phyloP scores from a whole-genome alignment of 2,888 invertebrate genomes.

The Venusia cambrica region DNA sequence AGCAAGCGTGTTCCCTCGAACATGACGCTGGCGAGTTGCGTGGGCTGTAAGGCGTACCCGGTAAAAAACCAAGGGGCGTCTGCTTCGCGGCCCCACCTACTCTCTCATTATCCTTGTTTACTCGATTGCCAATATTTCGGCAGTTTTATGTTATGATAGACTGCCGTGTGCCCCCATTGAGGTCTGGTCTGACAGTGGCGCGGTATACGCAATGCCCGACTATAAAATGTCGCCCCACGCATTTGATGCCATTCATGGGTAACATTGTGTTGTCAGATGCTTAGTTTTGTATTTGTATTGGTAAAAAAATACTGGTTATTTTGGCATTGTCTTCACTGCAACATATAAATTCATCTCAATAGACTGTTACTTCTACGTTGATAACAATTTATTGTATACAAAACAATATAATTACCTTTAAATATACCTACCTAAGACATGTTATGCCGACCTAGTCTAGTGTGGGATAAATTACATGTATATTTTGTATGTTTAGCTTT shows the following conservation, averaged over 20 bases:
- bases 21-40: conserved; percentile 51
- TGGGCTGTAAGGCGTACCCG: conserved; percentile 73
- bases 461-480: too few species aligned
- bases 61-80: conserved; percentile 74
- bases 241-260: conserved; percentile 59
- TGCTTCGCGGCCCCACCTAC: conserved; percentile 71
- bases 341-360: too few species aligned
- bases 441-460: too few species aligned
- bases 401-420: too few species aligned
- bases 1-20: conserved; percentile 49
- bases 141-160: conserved; percentile 57
- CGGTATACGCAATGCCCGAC: conserved; percentile 64
- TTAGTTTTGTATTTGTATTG: conserved; percentile 36
- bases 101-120: conserved; percentile 75
- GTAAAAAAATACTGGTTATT: conserved; percentile 9
- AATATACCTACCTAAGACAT: too few species aligned
- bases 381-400: too few species aligned
- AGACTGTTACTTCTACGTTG: too few species aligned
- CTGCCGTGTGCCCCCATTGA: conserved; percentile 68
- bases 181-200: conserved; percentile 74
- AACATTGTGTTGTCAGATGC: conserved; percentile 50
- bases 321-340: conserved; percentile 28
- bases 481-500: too few species aligned
- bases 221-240: conserved; percentile 77
- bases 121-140: conserved; percentile 72